Evolutionary conservation across 2,113 vertebrate genomes (phyloP), one percentile per base, ranked within the genome.

Genomic region (Hyperoodon ampullatus): DNA sequence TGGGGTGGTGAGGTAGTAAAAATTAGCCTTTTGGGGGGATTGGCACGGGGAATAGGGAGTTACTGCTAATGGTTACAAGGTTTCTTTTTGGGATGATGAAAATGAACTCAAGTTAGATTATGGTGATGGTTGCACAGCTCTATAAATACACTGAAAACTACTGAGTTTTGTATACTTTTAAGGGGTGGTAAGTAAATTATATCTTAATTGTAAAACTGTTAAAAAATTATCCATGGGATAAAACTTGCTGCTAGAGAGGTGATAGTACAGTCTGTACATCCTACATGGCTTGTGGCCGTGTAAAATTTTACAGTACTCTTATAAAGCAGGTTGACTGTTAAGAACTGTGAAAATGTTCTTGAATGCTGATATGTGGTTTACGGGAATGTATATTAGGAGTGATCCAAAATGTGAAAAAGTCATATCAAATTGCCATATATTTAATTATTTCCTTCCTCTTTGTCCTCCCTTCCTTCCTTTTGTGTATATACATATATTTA

Each of bases 381-480:
- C 4, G 14, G 33, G n/a, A 95, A 47, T 53, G 24, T 65, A 23
- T 44, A 70, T 89, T 86, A 66, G 53, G 26, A 85, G 63, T 63
- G 50, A 85, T 47, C 44, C 44, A 74, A 85, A 89, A 70, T 70
- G 61, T 39, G 47, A 28, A 50, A 85, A 68, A 81, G n/a, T 65
- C 66, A 24, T 7, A 50, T 80, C n/a, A 44, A 77, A 8, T 82
- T 82, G 61, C 35, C 24, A 4, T 77, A 16, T 66, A 71, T 66
- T 75, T 71, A 24, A 74, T 78, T 94, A 77, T 92, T 94, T 95
- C 19, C 44, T 24, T 12, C 7, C 23, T 85, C 60, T 94, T 75
- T 88, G 15, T 21, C 35, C 1, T 86, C 6, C 33, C 1, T 61
- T 19, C 24, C 65, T 85, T 63, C 72, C 60, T 78, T 96, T 39